Evolutionary conservation across 2,888 invertebrate genomes (phyloP), one percentile per base, ranked within the genome.

Genomic region (Cheilosia vulpina): DNA sequence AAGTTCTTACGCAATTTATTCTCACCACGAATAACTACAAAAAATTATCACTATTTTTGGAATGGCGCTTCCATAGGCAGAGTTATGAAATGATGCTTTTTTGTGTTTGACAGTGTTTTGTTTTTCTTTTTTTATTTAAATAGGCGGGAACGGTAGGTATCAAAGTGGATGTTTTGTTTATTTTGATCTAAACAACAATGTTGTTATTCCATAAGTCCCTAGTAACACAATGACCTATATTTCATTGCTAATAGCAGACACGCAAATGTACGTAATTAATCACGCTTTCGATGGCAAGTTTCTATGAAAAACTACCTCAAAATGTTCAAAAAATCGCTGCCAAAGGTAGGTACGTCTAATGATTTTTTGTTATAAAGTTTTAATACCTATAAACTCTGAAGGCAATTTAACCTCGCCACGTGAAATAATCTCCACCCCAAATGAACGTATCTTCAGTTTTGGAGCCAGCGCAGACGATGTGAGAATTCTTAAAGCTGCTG

Each of bases 401-500:
- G 91, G 90, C 7, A 90, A 91, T 82, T 88, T 91, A 24, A 88
- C 80, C n/a, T 89, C 87, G 2, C 89, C 91, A 1, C 89, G 90
- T 50, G 90, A 89, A 53, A 88, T 90, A 17, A 88, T 91, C 9
- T 87, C 88, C 6, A 89, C 90, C 21, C 89, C 90, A 9, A 88
- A 83, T 57, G 76, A 88, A 5, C 87, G 82, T 31, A 89, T 91
- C 38, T 84, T 90, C 31, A 88, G 89, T 15, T 88, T 88, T 24
- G 89, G 88, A 38, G 90, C 89, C 66, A 89, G 88, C 24, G 89
- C 90, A 0, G 88, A 90, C 6, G 92, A 91, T 87, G 90, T 91
- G n/a, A 87, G 88, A 38, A 87, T 90, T 15, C 87, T 91, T 1
- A 91, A 91, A 83, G 89, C 89, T n/a, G 90, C 91, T 6, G 91